phyloP scores from a whole-genome alignment of 2,888 invertebrate genomes.

The Tridacna gigas region DNA sequence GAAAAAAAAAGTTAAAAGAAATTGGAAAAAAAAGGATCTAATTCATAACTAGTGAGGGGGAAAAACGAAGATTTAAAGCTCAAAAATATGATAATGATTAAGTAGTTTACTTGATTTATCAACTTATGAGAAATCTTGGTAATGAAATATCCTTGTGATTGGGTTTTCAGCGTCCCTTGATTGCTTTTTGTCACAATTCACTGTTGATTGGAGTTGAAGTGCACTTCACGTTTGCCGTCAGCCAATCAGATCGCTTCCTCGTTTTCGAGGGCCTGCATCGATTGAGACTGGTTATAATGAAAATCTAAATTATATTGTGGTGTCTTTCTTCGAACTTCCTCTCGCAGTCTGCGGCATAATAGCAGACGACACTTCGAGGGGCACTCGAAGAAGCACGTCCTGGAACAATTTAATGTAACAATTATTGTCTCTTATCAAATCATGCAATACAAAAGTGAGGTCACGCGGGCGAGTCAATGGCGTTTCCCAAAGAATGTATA shows the following conservation, averaged over 20 bases:
- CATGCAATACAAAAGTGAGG: constrained; percentile 30
- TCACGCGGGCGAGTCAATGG: constrained; percentile 18
- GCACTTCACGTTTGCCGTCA: constrained; percentile 41
- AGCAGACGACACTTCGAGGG: constrained; percentile 50
- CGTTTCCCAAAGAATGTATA: constrained; percentile 19
- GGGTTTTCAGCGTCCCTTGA: constrained; percentile 52
- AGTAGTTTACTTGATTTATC: constrained; percentile 32
- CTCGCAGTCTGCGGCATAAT: constrained; percentile 48
- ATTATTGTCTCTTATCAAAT: constrained; percentile 52
- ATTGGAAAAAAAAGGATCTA: too few relatives aligned
- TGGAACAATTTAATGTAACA: constrained; percentile 53
- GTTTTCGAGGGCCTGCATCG: constrained; percentile 53
- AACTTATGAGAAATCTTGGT: constrained; percentile 51
- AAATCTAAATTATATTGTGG: constrained; percentile 64
- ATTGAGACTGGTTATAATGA: constrained; percentile 62
- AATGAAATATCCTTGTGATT: constrained; percentile 60
- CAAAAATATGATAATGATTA: constrained; percentile 25
- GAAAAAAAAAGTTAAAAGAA: too few relatives aligned
- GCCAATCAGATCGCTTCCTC: constrained; percentile 55
- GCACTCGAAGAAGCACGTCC: constrained; percentile 21
- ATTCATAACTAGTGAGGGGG: background rate
- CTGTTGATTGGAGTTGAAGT: constrained; percentile 59
- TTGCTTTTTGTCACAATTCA: constrained; percentile 60
- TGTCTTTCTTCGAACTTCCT: constrained; percentile 56
- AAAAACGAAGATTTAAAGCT: background rate